Conservation (phyloP, 2,888 invertebrate species). For the Tetragonisca angustula region DNA sequence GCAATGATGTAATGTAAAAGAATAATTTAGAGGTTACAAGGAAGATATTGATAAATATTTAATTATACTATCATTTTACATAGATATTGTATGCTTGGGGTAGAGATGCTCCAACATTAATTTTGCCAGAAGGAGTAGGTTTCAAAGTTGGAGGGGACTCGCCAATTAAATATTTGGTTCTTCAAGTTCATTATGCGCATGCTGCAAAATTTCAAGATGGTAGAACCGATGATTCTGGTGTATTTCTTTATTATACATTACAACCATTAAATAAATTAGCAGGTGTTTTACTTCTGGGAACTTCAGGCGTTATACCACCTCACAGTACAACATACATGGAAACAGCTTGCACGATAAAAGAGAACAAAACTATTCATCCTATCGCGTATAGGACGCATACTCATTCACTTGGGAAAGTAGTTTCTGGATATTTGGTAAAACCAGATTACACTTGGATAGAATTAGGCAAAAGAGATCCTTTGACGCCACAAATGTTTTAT, state of each 20-base stretch:
- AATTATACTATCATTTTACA: not conserved
- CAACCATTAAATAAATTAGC: slow-evolving; percentile 93
- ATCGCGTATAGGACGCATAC: slow-evolving; percentile 98
- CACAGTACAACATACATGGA: slow-evolving; percentile 93
- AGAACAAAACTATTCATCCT: slow-evolving; percentile 94
- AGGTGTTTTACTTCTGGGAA: slow-evolving; percentile 95
- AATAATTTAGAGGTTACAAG: not conserved
- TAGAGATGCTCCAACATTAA: slow-evolving; percentile 92
- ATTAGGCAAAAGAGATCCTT: slow-evolving; percentile 94
- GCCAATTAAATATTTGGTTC: slow-evolving; percentile 93
- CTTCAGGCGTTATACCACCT: slow-evolving; percentile 92
- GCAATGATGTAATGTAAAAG: not conserved
- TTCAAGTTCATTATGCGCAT: slow-evolving; percentile 96
- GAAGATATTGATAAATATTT: not conserved
- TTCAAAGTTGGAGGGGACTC: slow-evolving; percentile 95
- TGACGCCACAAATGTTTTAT: slow-evolving; percentile 98
- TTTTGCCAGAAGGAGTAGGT: slow-evolving; percentile 94
- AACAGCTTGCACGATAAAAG: slow-evolving; percentile 92
- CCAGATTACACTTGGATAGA: slow-evolving; percentile 91
- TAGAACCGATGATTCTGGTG: slow-evolving; percentile 93
- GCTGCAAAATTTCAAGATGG: slow-evolving; percentile 88
- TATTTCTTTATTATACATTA: slow-evolving; percentile 91
- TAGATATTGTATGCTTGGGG: slow-evolving; percentile 98
- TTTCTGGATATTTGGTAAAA: slow-evolving; percentile 89
- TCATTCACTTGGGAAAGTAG: slow-evolving; percentile 93